A percentile compares a stretch with the other conserved stretches of the same genome.
phyloP scores from a whole-genome alignment of 2,797 vertebrate species.

The Pseudomugil tenellus region DNA sequence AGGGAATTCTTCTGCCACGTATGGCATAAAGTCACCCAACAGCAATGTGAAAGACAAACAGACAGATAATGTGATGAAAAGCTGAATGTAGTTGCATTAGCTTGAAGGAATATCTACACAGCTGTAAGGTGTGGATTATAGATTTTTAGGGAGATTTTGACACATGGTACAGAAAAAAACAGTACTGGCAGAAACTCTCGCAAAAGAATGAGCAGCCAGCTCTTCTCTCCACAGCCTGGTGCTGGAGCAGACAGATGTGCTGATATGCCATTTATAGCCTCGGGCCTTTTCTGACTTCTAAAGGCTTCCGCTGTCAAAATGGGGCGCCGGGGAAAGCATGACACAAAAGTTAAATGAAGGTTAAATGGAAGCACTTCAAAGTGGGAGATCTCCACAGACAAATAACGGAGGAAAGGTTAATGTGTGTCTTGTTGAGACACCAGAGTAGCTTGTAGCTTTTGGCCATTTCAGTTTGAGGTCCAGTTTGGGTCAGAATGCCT shows the following conservation, averaged over 20 bases:
- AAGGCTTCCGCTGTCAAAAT: slow-evolving; percentile 77
- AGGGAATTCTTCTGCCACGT: slow-evolving; percentile 1
- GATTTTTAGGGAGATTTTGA: slow-evolving; percentile 42
- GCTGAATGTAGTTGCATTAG: too few species aligned
- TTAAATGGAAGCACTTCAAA: slow-evolving; percentile 83
- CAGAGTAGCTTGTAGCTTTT: slow-evolving; percentile 80
- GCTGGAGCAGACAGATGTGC: slow-evolving; percentile 76
- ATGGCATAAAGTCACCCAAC: slow-evolving; percentile 1
- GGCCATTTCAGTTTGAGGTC: slow-evolving; percentile 68
- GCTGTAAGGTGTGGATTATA: slow-evolving; percentile 30
- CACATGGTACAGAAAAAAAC: slow-evolving; percentile 34
- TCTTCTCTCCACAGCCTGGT: slow-evolving; percentile 55
- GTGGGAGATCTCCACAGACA: slow-evolving; percentile 70
- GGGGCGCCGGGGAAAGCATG: slow-evolving; percentile 64
- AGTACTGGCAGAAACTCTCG: slow-evolving; percentile 30
- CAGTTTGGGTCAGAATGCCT: slow-evolving; percentile 68
- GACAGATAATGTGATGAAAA: too few species aligned
- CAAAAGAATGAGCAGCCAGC: slow-evolving; percentile 44
- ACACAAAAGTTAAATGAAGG: slow-evolving; percentile 81
- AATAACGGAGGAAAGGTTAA: slow-evolving; percentile 79
- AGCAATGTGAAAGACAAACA: slow-evolving; percentile 9
- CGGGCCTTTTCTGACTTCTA: slow-evolving; percentile 76
- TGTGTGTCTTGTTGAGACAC: slow-evolving; percentile 78
- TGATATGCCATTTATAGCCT: slow-evolving; percentile 76
- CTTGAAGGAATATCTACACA: too few species aligned